These are phyloP conservation scores for Pseudois nayaur DNA, from an alignment of 2,113 vertebrate genomes.

Conservation along the genomic window DNA sequence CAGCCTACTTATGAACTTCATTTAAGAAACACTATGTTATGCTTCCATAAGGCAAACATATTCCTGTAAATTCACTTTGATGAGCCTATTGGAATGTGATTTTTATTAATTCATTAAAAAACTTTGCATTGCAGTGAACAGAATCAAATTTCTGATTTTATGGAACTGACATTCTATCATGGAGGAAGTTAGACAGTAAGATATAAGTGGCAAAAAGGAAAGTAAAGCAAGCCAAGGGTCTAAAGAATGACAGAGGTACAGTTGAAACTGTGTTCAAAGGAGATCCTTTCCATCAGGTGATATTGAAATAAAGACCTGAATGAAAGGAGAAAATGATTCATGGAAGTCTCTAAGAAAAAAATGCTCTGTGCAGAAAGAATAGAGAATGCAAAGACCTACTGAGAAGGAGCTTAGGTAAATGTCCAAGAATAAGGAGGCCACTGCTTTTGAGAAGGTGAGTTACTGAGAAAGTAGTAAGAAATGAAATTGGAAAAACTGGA, in stretches of 20 bases:
- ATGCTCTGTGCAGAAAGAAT: neutral
- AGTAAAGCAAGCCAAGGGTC: neutral
- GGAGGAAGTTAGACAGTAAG: neutral
- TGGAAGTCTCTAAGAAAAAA: neutral
- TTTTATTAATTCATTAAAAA: no score
- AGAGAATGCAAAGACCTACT: neutral
- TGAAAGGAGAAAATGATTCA: neutral
- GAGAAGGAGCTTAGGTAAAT: no score
- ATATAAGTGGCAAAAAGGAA: neutral
- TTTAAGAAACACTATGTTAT: neutral
- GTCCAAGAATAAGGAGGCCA: neutral
- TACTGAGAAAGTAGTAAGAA: neutral
- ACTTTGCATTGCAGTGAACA: no score
- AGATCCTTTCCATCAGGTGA: neutral
- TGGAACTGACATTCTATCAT: neutral
- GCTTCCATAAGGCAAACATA: neutral
- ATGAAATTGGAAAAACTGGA: neutral
- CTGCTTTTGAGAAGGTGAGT: neutral
- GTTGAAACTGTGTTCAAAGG: neutral
- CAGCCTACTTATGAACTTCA: neutral
- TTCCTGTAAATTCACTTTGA: neutral
- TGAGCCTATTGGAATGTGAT: neutral
- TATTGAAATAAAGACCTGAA: neutral
- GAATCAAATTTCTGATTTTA: neutral
- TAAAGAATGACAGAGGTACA: neutral